Evolutionary conservation across 2,888 invertebrate genomes (phyloP).

Genomic region (Xanthostigma xanthostigma): DNA sequence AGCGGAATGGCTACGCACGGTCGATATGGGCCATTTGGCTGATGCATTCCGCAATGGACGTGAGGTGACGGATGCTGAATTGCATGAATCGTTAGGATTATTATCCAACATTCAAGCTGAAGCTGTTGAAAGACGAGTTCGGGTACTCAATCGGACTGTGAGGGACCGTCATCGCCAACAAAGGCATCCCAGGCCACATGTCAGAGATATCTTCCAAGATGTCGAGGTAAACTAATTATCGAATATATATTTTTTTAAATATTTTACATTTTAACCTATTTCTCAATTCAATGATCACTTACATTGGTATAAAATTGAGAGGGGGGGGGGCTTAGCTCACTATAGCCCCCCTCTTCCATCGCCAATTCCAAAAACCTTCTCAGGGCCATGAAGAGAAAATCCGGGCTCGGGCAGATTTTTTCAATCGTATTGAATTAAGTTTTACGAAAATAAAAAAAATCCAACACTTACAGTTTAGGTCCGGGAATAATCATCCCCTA

Average conservation of each 20-base stretch:
- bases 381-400: too few species aligned
- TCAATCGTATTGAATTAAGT: too few species aligned
- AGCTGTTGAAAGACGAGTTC: slow-evolving; percentile 57
- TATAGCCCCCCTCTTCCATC: too few species aligned
- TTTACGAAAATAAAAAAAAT: too few species aligned
- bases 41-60: slow-evolving; percentile 54
- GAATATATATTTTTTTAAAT: neutral
- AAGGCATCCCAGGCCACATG: slow-evolving; percentile 54
- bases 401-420: too few species aligned
- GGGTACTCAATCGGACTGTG: slow-evolving; percentile 62
- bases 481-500: too few species aligned
- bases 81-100: slow-evolving; percentile 43
- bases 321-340: too few species aligned
- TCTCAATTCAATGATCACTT: neutral
- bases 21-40: slow-evolving; percentile 54
- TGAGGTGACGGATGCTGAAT: slow-evolving; percentile 48
- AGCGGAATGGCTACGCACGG: slow-evolving; percentile 59
- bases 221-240: slow-evolving; percentile 44
- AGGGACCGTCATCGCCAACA: slow-evolving; percentile 42
- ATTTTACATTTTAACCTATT: neutral
- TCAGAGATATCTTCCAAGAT: slow-evolving; percentile 70
- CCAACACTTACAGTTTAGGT: too few species aligned
- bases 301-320: too few species aligned
- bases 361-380: too few species aligned
- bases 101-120: slow-evolving; percentile 60